These are phyloP conservation scores for Diabrotica virgifera DNA, from an alignment of 1,140 invertebrate genomes.

Conservation along the genomic window DNA sequence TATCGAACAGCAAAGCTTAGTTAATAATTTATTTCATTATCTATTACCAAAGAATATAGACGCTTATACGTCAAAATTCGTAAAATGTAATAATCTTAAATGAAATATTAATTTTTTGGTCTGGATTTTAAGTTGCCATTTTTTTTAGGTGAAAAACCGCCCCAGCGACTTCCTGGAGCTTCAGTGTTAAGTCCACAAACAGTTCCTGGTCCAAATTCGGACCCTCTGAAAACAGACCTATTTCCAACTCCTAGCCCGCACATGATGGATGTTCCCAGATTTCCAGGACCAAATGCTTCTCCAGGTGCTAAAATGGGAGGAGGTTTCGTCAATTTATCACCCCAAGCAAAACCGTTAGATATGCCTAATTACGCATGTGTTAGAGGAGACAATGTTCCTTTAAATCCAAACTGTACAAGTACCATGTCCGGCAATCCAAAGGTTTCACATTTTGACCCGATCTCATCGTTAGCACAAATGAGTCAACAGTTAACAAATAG, in stretches of 20 bases:
- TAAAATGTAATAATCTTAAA: not conserved
- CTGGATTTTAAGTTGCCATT: constrained; percentile 9
- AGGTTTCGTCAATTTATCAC: constrained; percentile 44
- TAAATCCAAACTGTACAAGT: constrained; percentile 75
- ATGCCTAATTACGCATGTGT: constrained; percentile 49
- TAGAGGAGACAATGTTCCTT: constrained; percentile 74
- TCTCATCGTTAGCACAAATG: constrained; percentile 91
- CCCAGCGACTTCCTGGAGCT: constrained; percentile 30
- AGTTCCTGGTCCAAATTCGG: constrained; percentile 40
- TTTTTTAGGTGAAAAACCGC: constrained; percentile 35
- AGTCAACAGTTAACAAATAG: constrained; percentile 83
- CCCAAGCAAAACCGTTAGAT: constrained; percentile 45
- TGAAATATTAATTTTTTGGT: constrained; percentile 1
- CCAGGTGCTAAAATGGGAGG: constrained; percentile 45
- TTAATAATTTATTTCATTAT: too few species aligned
- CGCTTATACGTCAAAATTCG: too few species aligned
- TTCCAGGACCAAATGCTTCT: constrained; percentile 44
- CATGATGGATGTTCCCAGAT: constrained; percentile 47
- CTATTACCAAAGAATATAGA: too few species aligned
- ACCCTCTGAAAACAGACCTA: constrained; percentile 44
- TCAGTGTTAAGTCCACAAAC: constrained; percentile 45
- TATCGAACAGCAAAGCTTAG: too few species aligned
- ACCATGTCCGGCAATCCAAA: constrained; percentile 58
- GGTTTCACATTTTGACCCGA: constrained; percentile 79
- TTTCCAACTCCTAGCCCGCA: constrained; percentile 46